Evolutionary conservation across 2,113 vertebrate species (phyloP).

Genomic region (Syngnathus typhle): DNA sequence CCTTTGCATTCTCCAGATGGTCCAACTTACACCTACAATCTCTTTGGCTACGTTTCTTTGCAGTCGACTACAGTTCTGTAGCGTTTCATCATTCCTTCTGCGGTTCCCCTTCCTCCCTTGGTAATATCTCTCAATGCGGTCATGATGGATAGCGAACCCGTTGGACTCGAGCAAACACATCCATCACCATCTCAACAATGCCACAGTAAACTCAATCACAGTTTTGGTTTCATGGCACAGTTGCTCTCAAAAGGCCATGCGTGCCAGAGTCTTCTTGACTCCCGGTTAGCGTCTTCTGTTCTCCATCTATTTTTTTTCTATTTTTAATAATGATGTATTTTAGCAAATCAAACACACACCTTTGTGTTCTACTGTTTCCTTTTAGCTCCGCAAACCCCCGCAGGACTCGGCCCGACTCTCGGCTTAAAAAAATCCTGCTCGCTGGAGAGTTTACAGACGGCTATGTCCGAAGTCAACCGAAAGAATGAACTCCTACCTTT

Average conservation of each 20-base stretch:
- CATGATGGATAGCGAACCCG: constrained; percentile 55
- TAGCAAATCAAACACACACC: neutral
- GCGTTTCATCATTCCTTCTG: constrained; percentile 37
- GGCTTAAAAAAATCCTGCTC: constrained; percentile 98
- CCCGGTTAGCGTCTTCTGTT: neutral
- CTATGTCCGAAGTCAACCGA: constrained; percentile 83
- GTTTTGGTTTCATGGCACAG: constrained; percentile 15
- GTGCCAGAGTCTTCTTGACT: constrained; percentile 9
- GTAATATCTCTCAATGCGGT: constrained; percentile 44
- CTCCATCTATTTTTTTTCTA: neutral
- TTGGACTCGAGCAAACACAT: constrained; percentile 41
- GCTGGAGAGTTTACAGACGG: constrained; percentile 94
- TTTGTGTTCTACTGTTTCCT: neutral
- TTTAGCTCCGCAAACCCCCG: constrained; percentile 27
- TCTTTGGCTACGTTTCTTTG: constrained; percentile 20
- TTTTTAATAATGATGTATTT: neutral
- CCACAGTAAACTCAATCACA: constrained; percentile 44
- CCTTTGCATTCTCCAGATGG: constrained; percentile 1
- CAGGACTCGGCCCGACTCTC: constrained; percentile 86
- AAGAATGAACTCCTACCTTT: constrained; percentile 90
- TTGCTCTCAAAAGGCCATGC: constrained; percentile 25
- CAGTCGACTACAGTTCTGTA: constrained; percentile 17
- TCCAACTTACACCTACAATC: constrained; percentile 16
- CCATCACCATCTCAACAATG: constrained; percentile 55
- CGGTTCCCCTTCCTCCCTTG: constrained; percentile 33